Percentiles rank a stretch among this genome's conserved stretches.
phyloP scores from a whole-genome alignment of 1,140 invertebrate species.

The Anastatus disparis region DNA sequence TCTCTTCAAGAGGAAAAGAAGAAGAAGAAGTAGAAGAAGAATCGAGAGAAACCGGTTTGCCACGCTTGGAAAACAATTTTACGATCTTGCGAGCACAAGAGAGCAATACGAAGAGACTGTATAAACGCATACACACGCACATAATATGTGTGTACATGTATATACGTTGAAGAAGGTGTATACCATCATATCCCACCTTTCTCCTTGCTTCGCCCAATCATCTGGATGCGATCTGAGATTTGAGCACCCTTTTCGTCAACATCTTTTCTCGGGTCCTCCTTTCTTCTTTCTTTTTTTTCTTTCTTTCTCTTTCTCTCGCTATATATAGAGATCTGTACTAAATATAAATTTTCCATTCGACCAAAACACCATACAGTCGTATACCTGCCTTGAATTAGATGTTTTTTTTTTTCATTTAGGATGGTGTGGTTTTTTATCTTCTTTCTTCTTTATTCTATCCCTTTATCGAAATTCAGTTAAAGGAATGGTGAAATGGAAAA shows the following conservation, averaged over 20 bases:
- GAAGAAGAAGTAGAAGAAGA: conserved; percentile 40
- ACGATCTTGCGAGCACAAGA: conserved; percentile 50
- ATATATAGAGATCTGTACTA: neutral
- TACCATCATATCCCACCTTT: conserved; percentile 7
- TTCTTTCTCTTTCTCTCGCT: neutral
- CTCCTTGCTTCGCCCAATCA: neutral
- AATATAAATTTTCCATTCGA: conserved; percentile 12
- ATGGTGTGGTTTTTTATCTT: no score
- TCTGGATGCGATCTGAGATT: conserved; percentile 8
- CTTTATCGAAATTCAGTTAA: neutral
- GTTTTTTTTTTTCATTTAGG: no score
- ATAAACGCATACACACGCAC: neutral
- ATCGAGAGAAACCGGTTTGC: conserved; percentile 56
- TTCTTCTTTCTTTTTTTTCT: neutral
- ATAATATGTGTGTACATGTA: neutral
- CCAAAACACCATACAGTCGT: neutral
- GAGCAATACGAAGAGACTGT: neutral
- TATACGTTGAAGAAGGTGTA: neutral
- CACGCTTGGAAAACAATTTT: conserved; percentile 64
- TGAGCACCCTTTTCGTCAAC: conserved; percentile 1
- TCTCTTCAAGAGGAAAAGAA: conserved; percentile 50
- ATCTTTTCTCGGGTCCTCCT: neutral
- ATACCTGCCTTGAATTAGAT: neutral
- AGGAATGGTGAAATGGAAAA: neutral
- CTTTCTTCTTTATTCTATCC: no score